phyloP scores from a whole-genome alignment of 2,113 vertebrate species.

The Argyrosomus japonicus region DNA sequence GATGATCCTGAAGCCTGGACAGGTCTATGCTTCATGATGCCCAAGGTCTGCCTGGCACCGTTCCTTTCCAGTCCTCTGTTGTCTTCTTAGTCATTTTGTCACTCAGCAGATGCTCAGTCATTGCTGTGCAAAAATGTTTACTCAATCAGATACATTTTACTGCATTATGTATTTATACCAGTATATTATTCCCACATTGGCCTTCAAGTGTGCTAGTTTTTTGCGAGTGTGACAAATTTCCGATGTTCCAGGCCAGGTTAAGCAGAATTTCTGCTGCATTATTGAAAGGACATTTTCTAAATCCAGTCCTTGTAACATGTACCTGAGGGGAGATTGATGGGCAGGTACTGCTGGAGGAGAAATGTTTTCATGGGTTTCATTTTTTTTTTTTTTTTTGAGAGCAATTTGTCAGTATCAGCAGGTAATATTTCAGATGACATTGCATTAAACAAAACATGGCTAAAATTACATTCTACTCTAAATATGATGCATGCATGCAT shows the following conservation, averaged over 20 bases:
- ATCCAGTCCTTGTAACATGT: conserved; percentile 41
- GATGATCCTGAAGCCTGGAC: neutral
- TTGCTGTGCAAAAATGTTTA: neutral
- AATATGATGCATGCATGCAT: neutral
- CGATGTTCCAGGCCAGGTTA: conserved; percentile 27
- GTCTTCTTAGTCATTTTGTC: neutral
- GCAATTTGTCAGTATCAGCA: conserved; percentile 51
- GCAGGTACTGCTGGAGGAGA: conserved; percentile 33
- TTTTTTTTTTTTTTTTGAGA: conserved; percentile 9
- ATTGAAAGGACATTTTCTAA: conserved; percentile 58
- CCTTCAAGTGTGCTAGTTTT: neutral
- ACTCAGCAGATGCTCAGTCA: neutral
- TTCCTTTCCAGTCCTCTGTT: neutral
- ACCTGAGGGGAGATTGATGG: conserved; percentile 44
- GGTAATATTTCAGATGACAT: conserved; percentile 49
- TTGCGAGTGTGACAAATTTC: conserved; percentile 40
- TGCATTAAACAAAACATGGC: conserved; percentile 35
- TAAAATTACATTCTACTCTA: conserved; percentile 35
- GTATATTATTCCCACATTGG: neutral
- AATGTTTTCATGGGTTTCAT: conserved; percentile 47
- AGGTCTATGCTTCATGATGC: neutral
- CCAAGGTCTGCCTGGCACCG: neutral
- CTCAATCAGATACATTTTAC: neutral
- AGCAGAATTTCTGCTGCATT: conserved; percentile 54
- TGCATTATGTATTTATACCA: conserved; percentile 1